Conservation (phyloP, 2,113 vertebrate species). For the Tragelaphus imberbis region DNA sequence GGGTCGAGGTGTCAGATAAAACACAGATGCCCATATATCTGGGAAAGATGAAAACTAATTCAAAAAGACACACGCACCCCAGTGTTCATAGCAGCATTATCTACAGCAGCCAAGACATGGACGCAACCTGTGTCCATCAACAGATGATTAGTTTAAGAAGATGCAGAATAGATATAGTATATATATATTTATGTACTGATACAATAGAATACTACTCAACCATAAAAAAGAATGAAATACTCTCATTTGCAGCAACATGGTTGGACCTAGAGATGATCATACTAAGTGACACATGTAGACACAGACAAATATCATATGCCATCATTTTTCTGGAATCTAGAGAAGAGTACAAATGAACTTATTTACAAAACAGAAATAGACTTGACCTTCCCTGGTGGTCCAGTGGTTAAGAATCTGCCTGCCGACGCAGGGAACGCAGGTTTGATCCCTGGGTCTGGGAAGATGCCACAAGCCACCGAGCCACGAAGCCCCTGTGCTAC, state of each 20-base stretch:
- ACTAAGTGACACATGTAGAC: not conserved
- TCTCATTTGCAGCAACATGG: not conserved
- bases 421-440: not conserved
- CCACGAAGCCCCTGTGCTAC: not conserved
- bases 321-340: not conserved
- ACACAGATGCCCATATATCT: not conserved
- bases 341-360: not conserved
- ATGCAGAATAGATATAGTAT: not conserved
- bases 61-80: not conserved
- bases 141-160: not conserved
- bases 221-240: not conserved
- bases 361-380: not conserved
- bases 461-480: not conserved
- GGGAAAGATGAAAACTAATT: not conserved
- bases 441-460: not conserved
- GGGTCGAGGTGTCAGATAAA: not conserved
- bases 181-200: not conserved
- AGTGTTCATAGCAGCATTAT: not conserved
- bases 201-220: not conserved
- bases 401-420: not conserved
- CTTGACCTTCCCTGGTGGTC: not conserved
- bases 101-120: not conserved
- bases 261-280: not conserved
- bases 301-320: not conserved
- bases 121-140: not conserved